Evolutionary conservation across 2,113 vertebrate genomes (phyloP), one percentile per base, ranked within the genome.

Genomic region (Salvator merianae): DNA sequence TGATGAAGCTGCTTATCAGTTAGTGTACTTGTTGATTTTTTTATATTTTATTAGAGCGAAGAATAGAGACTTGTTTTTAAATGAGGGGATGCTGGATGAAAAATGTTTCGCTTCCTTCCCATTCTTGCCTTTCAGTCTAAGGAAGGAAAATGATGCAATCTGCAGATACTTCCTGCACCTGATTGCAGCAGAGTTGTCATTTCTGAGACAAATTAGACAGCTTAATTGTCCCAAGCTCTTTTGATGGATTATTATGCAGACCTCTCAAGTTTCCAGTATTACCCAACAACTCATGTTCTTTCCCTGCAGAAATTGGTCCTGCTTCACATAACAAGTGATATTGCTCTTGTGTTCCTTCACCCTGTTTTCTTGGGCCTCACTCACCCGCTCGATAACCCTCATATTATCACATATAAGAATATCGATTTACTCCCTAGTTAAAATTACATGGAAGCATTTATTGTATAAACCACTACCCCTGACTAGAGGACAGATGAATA

Each of bases 31-130:
- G 76, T 72, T 86, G 72, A 68, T 80, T 86, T 83, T 53, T 24
- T 81, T 84, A 30, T 0, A 1, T 26, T 90, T 24, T 82, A 83
- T 87, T 0, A 2, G 83, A 86, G 86, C 88, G 87, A 90, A 89
- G 71, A 79, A 82, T 85, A 93, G 87, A 79, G 7, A 79, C 36
- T 78, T 84, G 81, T 89, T 85, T 84, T 73, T 85, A 91, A 91
- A 74, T 68, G 72, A 90, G 70, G 91, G 87, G 86, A 89, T 86
- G 81, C 84, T 83, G 80, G 87, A 66, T 66, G 50, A 90, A 83
- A 88, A 87, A 91, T 89, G 84, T 84, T 89, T 85, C 84, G 93
- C 88, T 77, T 32, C 65, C 4, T 72, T 63, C 30, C 38, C 22
- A 14, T 59, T 84, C 14, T 14, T 81, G 2, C 87, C 86, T 80